Evolutionary conservation across 2,797 vertebrate genomes (phyloP).

Genomic region (Leptodactylus fallax): DNA sequence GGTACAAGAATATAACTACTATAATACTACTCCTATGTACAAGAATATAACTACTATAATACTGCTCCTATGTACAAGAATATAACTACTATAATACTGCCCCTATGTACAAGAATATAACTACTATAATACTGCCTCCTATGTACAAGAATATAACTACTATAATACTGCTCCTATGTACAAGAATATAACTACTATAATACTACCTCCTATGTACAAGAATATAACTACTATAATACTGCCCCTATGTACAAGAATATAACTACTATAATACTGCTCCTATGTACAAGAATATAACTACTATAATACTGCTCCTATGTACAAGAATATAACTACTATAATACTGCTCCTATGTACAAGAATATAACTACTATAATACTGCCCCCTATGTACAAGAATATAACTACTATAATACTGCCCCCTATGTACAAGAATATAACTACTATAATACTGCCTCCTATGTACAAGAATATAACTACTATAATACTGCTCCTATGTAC

Average conservation of each 20-base stretch:
- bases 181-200: not conserved
- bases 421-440: not conserved
- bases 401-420: no score
- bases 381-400: not conserved
- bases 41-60: conserved; percentile 13
- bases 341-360: conserved; percentile 5
- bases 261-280: not conserved
- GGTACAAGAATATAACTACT: conserved; percentile 9
- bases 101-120: not conserved
- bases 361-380: not conserved
- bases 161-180: conserved; percentile 1
- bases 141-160: conserved; percentile 8
- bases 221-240: conserved; percentile 4
- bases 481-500: conserved; percentile 16
- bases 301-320: not conserved
- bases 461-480: conserved; percentile 13
- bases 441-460: not conserved
- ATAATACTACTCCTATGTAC: not conserved
- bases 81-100: conserved; percentile 1
- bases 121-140: not conserved
- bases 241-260: not conserved
- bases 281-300: conserved; percentile 1
- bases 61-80: not conserved
- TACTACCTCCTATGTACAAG: not conserved
- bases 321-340: conserved; percentile 4